Base-by-base conservation (phyloP, 2,113 vertebrate species). In the Zonotrichia leucophrys region DNA sequence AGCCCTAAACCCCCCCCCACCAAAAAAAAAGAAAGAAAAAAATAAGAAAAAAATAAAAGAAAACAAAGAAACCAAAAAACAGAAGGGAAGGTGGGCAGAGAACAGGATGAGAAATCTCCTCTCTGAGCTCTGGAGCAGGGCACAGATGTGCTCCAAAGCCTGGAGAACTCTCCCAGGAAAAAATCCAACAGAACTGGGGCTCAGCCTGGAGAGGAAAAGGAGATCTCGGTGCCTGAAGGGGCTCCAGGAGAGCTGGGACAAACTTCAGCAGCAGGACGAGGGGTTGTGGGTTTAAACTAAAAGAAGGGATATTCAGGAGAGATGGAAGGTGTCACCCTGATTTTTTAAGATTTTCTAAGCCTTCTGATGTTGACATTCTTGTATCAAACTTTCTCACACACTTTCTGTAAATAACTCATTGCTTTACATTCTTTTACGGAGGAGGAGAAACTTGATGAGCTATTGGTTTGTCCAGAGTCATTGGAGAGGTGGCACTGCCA, bases 131-230 rank as follows among this genome's bases (percentile, higher is more conserved):
- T 24, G 22, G 33, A 58, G 56, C 56, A 15, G 33, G 55, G 4
- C 33, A 15, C 21, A 15, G 25, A 47, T 2, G 10, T 1, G 9
- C 31, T 35, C 14, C 0, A 3, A 6, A 24, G 30, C 15, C 2
- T 72, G 49, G 17, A 46, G 9, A 6, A 1, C 24, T 44, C 52
- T 28, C 3, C 25, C 44, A 0, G 0, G 11, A 64, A n/a, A 15
- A 12, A 25, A 20, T 20, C 28, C 41, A 23, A 9, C 17, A 30
- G 21, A 42, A 2, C 1, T 12, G 28, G 17, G 28, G 15, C 3
- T 35, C 60, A 44, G 19, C 14, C 53, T n/a, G 47, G 33, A 80
- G 63, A 27, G 10, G 12, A 35, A 41, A 35, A 59, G 12, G 41
- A 82, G 3, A 85, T 1, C 37, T 58, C 21, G 1, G 7, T 33